These are phyloP conservation scores for Rhimphoctona megacephalus DNA, from an alignment of 2,888 invertebrate species.

Conservation along the genomic window DNA sequence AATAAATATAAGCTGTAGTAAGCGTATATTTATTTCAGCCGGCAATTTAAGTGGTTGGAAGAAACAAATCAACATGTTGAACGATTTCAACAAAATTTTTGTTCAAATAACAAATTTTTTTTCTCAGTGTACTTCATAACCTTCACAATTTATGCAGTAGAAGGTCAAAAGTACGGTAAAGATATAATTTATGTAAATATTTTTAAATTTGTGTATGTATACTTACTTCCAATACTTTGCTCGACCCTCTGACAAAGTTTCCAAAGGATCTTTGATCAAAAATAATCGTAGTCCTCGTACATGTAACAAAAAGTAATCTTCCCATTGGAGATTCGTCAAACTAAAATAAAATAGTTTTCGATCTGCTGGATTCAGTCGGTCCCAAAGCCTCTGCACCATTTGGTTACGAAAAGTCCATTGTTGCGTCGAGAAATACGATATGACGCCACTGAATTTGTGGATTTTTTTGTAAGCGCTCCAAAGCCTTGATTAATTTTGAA, in stretches of 20 bases:
- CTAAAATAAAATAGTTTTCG: conserved; percentile 90
- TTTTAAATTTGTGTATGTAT: neutral
- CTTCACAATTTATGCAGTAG: no score
- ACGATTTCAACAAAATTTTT: no score
- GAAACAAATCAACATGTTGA: no score
- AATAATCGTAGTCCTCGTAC: conserved; percentile 90
- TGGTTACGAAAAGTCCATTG: conserved; percentile 90
- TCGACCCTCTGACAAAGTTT: conserved; percentile 88
- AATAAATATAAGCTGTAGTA: no score
- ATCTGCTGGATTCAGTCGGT: conserved; percentile 87
- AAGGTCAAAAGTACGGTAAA: no score
- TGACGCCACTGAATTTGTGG: conserved; percentile 89
- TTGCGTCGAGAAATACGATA: conserved; percentile 91
- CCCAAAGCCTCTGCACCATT: conserved; percentile 88
- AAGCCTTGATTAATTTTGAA: conserved; percentile 86
- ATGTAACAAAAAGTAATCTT: conserved; percentile 88
- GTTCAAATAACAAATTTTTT: no score
- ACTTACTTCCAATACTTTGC: conserved; percentile 82
- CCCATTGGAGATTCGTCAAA: conserved; percentile 90
- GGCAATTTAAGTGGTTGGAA: no score
- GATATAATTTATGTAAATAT: no score
- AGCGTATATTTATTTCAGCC: no score
- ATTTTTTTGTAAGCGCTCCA: conserved; percentile 90
- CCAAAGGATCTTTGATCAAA: conserved; percentile 91
- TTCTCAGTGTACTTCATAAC: no score